Evolutionary conservation across 2,113 vertebrate species (phyloP).

Genomic region (Bubalus kerabau): DNA sequence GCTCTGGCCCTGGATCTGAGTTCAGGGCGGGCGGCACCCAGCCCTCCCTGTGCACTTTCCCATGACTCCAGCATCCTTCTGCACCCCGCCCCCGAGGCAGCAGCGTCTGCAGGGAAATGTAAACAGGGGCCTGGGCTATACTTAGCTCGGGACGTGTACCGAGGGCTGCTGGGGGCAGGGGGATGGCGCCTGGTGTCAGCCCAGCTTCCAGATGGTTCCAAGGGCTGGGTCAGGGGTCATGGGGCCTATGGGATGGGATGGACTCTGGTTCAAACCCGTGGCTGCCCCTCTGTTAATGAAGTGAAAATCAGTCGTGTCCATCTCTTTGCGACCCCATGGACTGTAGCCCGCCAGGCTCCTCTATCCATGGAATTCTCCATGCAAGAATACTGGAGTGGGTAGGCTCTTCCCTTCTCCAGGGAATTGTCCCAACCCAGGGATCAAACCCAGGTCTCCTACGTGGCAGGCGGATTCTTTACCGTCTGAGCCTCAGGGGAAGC

Average conservation of each 20-base stretch:
- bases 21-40: background rate
- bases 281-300: background rate
- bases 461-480: background rate
- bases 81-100: accelerated
- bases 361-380: background rate
- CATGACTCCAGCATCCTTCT: background rate
- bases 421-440: background rate
- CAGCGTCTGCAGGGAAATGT: background rate
- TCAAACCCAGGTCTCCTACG: background rate
- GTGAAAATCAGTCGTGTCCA: background rate
- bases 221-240: background rate
- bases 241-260: background rate
- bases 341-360: background rate
- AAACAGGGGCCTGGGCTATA: background rate
- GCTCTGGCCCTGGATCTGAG: accelerated
- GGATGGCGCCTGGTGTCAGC: no score
- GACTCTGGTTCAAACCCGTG: no score
- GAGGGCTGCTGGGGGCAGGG: background rate
- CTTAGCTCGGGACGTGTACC: background rate
- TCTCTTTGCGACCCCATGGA: background rate
- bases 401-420: background rate
- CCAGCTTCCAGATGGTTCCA: background rate
- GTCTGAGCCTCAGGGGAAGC: background rate
- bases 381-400: background rate
- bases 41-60: background rate